Evolutionary conservation across 2,888 invertebrate species (phyloP), one percentile per base, ranked within the genome.

Genomic region (Pyralis farinalis): DNA sequence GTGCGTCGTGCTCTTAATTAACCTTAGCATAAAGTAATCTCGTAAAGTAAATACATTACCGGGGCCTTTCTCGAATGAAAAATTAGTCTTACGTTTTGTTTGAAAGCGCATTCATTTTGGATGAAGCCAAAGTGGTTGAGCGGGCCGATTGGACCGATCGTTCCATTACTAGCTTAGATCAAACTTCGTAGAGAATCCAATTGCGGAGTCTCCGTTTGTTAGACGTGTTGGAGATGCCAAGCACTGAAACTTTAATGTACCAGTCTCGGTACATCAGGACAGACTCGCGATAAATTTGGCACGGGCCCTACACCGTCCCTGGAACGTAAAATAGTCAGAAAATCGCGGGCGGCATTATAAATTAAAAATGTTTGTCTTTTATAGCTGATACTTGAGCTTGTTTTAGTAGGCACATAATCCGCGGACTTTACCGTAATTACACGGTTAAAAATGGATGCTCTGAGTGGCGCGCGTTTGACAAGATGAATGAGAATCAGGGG

Each of bases 241-340:
- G 29, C 21, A 29, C 38, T 79, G 67, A 75, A 79, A 76, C 63
- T 72, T 77, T 75, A 74, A 78, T 71, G 62, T 16, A 2, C 62
- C 40, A 49, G 25, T 25, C 25, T 7, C 64, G 49, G 32, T 68
- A 63, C 57, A 62, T 72, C 66, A 64, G 47, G 46, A 51, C 50
- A 47, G 50, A 42, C 52, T 62, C 49, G 51, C 61, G 59, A 69
- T 74, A 71, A 71, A 74, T 65, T 73, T 58, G 58, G 53, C 52
- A 62, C 52, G 49, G 55, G 53, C 42, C 51, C 57, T 49, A 54
- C 46, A 49, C 49, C 51, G 44, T 44, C 37, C 45, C 43, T 49
- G 46, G 46, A 48, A 55, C 56, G 50, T 50, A 48, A 60, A 58
- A 56, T 48, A 50, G 53, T 49, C 49, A 42, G 46, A 51, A 54